phyloP scores from a whole-genome alignment of 2,113 vertebrate species.

The Rhinoderma darwinii region DNA sequence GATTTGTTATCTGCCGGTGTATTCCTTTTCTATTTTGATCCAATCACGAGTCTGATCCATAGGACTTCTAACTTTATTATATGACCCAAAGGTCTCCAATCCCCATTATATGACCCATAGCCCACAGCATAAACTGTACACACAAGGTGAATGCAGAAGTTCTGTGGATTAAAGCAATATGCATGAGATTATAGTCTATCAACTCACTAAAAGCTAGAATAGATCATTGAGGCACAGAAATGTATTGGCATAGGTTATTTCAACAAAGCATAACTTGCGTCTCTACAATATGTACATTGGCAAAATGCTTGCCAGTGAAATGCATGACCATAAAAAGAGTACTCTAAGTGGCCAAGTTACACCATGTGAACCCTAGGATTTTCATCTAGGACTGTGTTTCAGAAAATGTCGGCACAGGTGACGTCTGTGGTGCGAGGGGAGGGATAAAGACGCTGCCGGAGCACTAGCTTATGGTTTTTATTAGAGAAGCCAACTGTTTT shows the following conservation, averaged over 20 bases:
- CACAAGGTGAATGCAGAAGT: not conserved
- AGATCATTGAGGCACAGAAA: constrained; percentile 17
- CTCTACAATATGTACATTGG: constrained; percentile 12
- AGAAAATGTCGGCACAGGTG: not conserved
- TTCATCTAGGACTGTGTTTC: not conserved
- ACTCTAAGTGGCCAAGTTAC: not conserved
- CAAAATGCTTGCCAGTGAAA: not conserved
- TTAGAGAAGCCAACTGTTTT: too few species aligned
- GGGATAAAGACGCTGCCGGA: too few species aligned
- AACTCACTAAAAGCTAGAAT: not conserved
- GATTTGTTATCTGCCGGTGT: too few species aligned
- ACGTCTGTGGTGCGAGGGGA: too few species aligned
- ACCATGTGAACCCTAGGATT: not conserved
- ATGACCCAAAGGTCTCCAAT: not conserved
- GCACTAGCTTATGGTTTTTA: too few species aligned
- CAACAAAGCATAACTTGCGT: not conserved
- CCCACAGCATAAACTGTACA: constrained; percentile 4
- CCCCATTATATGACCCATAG: not conserved
- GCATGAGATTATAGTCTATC: not conserved
- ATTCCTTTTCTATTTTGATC: too few species aligned
- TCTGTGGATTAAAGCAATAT: not conserved
- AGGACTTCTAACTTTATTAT: not conserved
- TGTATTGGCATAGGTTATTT: not conserved
- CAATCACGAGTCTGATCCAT: not conserved
- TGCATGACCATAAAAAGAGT: not conserved